These are phyloP conservation scores for Periplaneta americana DNA, from an alignment of 1,140 invertebrate species.

Conservation along the genomic window DNA sequence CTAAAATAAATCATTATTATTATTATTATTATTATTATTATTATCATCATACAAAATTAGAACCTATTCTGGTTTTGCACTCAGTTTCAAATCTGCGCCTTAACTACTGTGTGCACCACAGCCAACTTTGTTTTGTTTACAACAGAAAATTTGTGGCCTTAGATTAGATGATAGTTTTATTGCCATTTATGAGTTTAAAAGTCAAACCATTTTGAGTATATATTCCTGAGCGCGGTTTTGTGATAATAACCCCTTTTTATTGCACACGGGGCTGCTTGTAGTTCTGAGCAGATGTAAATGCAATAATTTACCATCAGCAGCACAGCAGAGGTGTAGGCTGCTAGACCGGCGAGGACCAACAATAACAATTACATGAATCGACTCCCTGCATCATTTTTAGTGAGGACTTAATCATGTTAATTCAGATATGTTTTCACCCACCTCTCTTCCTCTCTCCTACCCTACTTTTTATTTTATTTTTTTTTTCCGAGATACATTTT, in stretches of 20 bases:
- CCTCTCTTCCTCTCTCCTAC: neutral
- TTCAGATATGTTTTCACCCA: neutral
- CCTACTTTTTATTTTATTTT: too few species aligned
- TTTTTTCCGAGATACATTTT: neutral
- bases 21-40: too few species aligned
- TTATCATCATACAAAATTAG: too few species aligned
- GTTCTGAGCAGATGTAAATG: neutral
- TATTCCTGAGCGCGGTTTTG: neutral
- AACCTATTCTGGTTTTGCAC: too few species aligned
- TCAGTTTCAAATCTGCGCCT: too few species aligned
- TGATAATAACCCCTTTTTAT: neutral
- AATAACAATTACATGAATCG: neutral
- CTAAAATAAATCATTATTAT: too few species aligned
- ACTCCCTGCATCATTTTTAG: neutral
- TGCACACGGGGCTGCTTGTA: neutral
- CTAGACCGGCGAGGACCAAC: neutral
- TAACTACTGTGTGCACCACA: too few species aligned
- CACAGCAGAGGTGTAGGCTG: neutral
- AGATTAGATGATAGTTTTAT: too few species aligned
- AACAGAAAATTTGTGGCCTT: too few species aligned
- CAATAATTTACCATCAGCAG: neutral
- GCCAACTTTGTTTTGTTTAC: too few species aligned
- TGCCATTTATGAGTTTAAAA: too few species aligned
- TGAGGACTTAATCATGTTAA: neutral
- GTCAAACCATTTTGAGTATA: neutral